Percentiles rank a stretch among this genome's conserved stretches.
These are phyloP conservation scores for Babyrousa celebensis DNA, from an alignment of 2,797 vertebrate species.

Conservation along the genomic window DNA sequence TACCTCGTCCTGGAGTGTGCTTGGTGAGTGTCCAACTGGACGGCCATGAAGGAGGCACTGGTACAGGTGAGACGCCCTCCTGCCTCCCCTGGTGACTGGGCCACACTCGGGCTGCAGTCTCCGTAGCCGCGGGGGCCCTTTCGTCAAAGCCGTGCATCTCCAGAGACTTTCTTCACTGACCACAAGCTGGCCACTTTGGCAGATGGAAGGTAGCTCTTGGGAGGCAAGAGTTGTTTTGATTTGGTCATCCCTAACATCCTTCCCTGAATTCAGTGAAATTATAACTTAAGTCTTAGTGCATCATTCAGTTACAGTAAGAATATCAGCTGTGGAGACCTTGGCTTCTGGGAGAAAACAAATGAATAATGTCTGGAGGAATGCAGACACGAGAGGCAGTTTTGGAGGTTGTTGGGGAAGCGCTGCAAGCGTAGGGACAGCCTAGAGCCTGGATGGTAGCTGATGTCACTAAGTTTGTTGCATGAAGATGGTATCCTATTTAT, in stretches of 20 bases:
- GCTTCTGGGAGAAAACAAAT: neutral
- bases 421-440: neutral
- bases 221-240: neutral
- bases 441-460: neutral
- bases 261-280: constrained; percentile 30
- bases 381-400: neutral
- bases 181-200: constrained; percentile 59
- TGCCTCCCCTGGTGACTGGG: rapidly evolving
- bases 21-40: constrained; percentile 99
- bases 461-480: neutral
- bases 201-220: neutral
- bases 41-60: constrained; percentile 98
- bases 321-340: neutral
- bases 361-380: neutral
- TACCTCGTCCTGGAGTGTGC: constrained; percentile 98
- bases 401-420: neutral
- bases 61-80: constrained; percentile 94
- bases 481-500: rapidly evolving
- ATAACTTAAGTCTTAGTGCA: neutral
- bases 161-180: constrained; percentile 2
- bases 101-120: neutral
- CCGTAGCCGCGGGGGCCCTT: neutral
- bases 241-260: neutral
- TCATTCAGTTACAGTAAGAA: neutral
- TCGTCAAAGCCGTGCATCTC: neutral